Conservation (phyloP, 1,140 invertebrate species). For the Maconellicoccus hirsutus region DNA sequence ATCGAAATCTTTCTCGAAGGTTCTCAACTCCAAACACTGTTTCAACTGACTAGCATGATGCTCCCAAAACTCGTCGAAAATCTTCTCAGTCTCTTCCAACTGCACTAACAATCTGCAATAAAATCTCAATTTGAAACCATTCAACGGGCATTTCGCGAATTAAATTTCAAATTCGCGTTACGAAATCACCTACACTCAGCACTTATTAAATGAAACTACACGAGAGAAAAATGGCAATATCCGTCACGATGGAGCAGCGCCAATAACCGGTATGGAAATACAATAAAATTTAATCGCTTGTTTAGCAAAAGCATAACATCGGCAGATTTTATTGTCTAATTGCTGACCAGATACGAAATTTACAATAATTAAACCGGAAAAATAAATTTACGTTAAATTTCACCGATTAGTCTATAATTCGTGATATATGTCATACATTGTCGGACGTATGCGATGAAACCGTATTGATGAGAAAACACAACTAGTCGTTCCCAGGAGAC, state of each 20-base stretch:
- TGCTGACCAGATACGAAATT: not conserved
- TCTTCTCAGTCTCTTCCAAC: slow-evolving; percentile 85
- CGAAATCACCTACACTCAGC: not conserved
- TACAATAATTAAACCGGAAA: too few relatives aligned
- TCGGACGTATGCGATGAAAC: too few relatives aligned
- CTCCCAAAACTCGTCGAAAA: slow-evolving; percentile 88
- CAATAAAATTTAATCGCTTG: slow-evolving; percentile 1
- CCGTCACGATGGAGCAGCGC: not conserved
- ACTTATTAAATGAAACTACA: not conserved
- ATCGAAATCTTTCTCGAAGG: slow-evolving; percentile 80
- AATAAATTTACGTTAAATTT: too few relatives aligned
- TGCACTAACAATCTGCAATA: slow-evolving; percentile 52
- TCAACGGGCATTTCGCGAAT: not conserved
- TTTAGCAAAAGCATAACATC: not conserved
- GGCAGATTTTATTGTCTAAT: not conserved
- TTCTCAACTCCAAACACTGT: slow-evolving; percentile 75
- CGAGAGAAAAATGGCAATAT: not conserved
- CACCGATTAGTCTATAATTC: too few relatives aligned
- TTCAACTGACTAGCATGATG: slow-evolving; percentile 76
- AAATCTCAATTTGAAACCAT: not conserved
- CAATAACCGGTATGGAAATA: not conserved
- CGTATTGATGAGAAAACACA: too few relatives aligned
- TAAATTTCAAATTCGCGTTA: not conserved
- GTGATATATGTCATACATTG: too few relatives aligned
- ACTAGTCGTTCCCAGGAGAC: too few relatives aligned